Conservation (phyloP, 2,888 invertebrate genomes). For the Polietes domitor region DNA sequence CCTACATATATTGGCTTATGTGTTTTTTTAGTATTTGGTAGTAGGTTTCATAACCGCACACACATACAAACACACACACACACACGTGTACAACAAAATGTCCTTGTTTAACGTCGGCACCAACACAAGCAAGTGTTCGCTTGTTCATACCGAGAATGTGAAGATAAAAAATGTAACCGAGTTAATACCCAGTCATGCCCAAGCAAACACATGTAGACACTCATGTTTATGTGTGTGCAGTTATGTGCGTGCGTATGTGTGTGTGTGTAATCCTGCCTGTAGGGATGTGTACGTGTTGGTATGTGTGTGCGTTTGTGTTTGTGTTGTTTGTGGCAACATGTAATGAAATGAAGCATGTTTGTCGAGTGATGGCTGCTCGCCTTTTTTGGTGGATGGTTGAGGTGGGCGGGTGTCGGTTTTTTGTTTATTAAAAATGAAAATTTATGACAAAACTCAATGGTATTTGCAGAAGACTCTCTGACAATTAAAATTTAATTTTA, state of each 20-base stretch:
- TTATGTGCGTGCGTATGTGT: background rate
- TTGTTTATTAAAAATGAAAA: background rate
- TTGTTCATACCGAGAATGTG: background rate
- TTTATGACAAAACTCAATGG: slow-evolving; percentile 17
- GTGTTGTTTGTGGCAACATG: background rate
- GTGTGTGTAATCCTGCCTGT: background rate
- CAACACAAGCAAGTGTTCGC: background rate
- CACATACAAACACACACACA: background rate
- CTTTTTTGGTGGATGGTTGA: too few relatives aligned
- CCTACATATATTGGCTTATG: background rate
- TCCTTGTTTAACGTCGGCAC: background rate
- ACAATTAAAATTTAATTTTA: slow-evolving; percentile 20
- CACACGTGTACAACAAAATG: background rate
- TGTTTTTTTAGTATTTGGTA: background rate
- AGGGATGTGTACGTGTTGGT: background rate
- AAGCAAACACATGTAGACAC: background rate
- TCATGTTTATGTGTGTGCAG: background rate
- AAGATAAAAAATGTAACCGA: background rate
- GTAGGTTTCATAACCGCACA: background rate
- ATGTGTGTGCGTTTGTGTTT: background rate
- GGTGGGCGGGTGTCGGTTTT: background rate
- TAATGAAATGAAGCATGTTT: background rate
- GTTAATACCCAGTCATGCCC: background rate
- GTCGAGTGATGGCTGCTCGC: background rate
- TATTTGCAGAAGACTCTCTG: background rate